Conservation (phyloP, 2,888 invertebrate species). For the Heliconius erato region DNA sequence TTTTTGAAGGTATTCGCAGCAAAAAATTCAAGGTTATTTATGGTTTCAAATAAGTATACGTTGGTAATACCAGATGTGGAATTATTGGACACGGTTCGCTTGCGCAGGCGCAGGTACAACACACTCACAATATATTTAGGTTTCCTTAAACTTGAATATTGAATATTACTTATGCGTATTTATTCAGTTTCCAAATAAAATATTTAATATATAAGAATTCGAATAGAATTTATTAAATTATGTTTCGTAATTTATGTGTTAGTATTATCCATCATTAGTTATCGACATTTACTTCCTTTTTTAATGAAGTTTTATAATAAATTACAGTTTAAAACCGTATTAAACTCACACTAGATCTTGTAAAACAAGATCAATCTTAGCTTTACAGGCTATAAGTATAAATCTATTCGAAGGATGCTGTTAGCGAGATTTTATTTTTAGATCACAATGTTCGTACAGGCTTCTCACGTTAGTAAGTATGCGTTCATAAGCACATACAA, state of each 20-base stretch:
- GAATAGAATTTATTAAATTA: too few species aligned
- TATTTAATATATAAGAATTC: too few species aligned
- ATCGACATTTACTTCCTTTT: too few species aligned
- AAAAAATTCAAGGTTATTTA: conserved; percentile 9
- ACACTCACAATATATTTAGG: not conserved
- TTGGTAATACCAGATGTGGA: conserved; percentile 15
- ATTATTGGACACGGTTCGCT: conserved; percentile 33
- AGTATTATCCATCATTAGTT: too few species aligned
- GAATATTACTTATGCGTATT: not conserved
- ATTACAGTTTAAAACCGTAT: too few species aligned
- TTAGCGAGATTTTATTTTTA: conserved; percentile 32
- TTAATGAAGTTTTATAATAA: too few species aligned
- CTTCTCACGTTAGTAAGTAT: not conserved
- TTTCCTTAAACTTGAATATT: not conserved
- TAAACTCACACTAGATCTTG: too few species aligned
- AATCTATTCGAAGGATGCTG: conserved; percentile 23
- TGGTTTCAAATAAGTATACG: conserved; percentile 17
- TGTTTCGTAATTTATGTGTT: too few species aligned
- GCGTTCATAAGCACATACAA: not conserved
- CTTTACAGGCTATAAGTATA: conserved; percentile 23
- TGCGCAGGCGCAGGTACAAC: conserved; percentile 21
- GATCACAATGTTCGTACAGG: not conserved
- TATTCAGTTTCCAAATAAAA: not conserved
- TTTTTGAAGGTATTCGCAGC: not conserved
- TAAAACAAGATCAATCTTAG: not conserved